Conservation (phyloP, 2,888 invertebrate genomes). For the Eupsilia transversa region DNA sequence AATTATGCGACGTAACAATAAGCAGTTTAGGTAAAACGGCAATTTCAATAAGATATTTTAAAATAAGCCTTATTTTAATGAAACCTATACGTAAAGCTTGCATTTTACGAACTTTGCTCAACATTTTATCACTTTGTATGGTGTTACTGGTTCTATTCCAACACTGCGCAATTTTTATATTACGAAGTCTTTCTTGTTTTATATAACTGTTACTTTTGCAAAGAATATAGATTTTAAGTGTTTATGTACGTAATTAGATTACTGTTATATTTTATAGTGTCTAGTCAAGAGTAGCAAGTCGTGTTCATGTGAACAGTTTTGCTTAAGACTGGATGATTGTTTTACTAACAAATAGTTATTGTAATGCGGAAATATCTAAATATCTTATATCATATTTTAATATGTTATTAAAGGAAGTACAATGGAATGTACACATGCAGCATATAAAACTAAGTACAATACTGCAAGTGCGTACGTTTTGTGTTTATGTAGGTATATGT, state of each 20-base stretch:
- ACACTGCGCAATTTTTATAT: slow-evolving; percentile 23
- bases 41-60: slow-evolving; percentile 24
- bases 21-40: slow-evolving; percentile 15
- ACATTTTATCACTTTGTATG: slow-evolving; percentile 31
- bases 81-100: slow-evolving; percentile 35
- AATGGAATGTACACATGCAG: slow-evolving; percentile 37
- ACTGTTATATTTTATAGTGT: slow-evolving; percentile 55
- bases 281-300: slow-evolving; percentile 63
- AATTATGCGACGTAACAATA: slow-evolving; percentile 29
- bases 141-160: slow-evolving; percentile 12
- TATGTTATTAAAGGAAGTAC: slow-evolving; percentile 43
- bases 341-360: slow-evolving; percentile 46
- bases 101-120: slow-evolving; percentile 45
- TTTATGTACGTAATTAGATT: slow-evolving; percentile 54
- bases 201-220: slow-evolving; percentile 49
- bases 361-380: slow-evolving; percentile 20
- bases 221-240: slow-evolving; percentile 56
- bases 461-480: slow-evolving; percentile 9
- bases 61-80: slow-evolving; percentile 8
- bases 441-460: slow-evolving; percentile 30
- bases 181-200: slow-evolving; percentile 45
- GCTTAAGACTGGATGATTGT: slow-evolving; percentile 63
- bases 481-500: neutral
- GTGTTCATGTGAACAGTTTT: slow-evolving; percentile 48
- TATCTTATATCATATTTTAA: slow-evolving; percentile 5